These are phyloP conservation scores for Drosophila pseudotakahashii DNA, from an alignment of 2,888 invertebrate genomes.

Conservation along the genomic window DNA sequence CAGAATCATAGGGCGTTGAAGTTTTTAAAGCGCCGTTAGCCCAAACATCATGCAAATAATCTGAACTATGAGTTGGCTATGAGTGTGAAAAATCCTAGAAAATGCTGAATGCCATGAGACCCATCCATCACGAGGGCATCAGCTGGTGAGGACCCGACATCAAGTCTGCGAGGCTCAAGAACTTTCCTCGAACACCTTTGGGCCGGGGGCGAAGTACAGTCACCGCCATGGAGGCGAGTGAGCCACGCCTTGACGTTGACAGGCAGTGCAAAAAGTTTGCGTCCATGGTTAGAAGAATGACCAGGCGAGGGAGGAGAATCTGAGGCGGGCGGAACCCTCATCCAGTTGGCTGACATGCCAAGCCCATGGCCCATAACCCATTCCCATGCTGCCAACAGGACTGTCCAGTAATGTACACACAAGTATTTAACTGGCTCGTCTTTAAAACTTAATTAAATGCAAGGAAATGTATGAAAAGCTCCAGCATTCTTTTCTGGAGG, in stretches of 20 bases:
- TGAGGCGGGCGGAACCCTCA: constrained; percentile 57
- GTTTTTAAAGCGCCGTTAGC: constrained; percentile 11
- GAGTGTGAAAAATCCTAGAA: constrained; percentile 28
- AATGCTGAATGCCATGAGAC: constrained; percentile 33
- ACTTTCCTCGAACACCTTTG: constrained; percentile 40
- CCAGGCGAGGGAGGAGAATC: neutral
- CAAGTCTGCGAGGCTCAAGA: constrained; percentile 18
- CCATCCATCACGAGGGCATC: constrained; percentile 41
- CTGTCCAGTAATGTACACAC: constrained; percentile 55
- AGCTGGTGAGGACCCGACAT: constrained; percentile 18
- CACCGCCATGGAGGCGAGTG: constrained; percentile 22
- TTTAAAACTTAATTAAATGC: constrained; percentile 12
- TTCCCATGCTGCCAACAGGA: neutral
- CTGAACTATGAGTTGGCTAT: constrained; percentile 14
- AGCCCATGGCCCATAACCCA: constrained; percentile 36
- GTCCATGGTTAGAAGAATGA: constrained; percentile 24
- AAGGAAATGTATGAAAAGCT: neutral
- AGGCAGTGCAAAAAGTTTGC: constrained; percentile 57
- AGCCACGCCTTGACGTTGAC: constrained; percentile 75
- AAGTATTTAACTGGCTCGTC: constrained; percentile 1
- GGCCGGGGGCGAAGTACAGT: constrained; percentile 30
- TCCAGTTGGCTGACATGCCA: constrained; percentile 64
- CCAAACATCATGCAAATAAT: constrained; percentile 24
- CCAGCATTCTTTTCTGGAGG: too few species aligned
- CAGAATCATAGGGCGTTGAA: constrained; percentile 20